Base-by-base conservation (phyloP, 2,888 invertebrate genomes). In the Protula sp. region DNA sequence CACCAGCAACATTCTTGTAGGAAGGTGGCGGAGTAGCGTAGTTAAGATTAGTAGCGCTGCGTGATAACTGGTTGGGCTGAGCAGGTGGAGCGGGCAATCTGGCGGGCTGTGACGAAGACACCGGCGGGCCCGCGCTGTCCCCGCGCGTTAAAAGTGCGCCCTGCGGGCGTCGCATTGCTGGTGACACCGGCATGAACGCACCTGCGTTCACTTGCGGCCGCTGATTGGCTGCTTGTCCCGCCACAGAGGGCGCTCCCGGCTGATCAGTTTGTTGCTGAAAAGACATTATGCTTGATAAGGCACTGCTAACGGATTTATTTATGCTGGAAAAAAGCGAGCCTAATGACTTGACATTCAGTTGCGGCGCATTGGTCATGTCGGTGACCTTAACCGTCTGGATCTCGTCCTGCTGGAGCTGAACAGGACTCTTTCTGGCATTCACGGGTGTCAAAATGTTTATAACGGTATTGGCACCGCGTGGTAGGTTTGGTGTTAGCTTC, bases 291-390 rank as follows among this genome's bases (percentile, higher is more conserved):
- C 59, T 66, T 56, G 59, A 66, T 45, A 68, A 63, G 31, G 68
- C 69, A 50, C 59, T 65, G 56, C 65, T 64, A 30, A 67, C 68
- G 4, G 64, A 65, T 55, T 68, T 69, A 60, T 67, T 69, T 38
- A 69, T 64, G 52, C 59, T 58, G 26, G 57, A 59, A 31, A 69
- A 62, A 29, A 69, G 55, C 24, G 63, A 62, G 47, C 69, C 64
- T 24, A 68, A 51, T 3, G 66, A 66, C 48, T 64, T 57, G 24
- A 63, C 54, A 30, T 64, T 59, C 5, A 60, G 53, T n/a, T n/a
- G n/a, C 5, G 61, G 61, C 9, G 69, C 65, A 30, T 31, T 58
- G 22, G 59, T 63, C 54, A 58, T 63, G 51, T 66, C 54, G 19
- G 67, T 54, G 5, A 67, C 67, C 47, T 57, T 60, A 27, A 67